Percentiles rank a stretch among this genome's conserved stretches.
phyloP scores from a whole-genome alignment of 1,140 invertebrate species.

The honey bee (Apis mellifera) region DNA sequence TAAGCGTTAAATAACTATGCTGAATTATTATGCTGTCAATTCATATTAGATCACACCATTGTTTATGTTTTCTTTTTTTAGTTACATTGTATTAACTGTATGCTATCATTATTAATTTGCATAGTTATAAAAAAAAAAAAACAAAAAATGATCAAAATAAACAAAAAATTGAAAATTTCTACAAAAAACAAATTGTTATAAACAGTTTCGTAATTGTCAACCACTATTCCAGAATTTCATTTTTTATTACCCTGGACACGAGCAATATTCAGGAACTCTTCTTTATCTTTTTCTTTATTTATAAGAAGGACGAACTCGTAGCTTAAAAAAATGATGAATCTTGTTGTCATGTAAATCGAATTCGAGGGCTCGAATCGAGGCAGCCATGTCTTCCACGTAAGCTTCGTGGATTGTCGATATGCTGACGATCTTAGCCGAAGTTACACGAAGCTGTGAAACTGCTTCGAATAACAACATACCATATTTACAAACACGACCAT shows the following conservation, averaged over 20 bases:
- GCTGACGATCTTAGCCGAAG: slow-evolving; percentile 69
- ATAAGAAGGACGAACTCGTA: slow-evolving; percentile 5
- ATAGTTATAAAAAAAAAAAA: neutral
- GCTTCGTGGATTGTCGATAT: slow-evolving; percentile 61
- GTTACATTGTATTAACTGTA: neutral
- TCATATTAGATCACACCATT: neutral
- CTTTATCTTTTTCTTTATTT: neutral
- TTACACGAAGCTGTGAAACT: slow-evolving; percentile 61
- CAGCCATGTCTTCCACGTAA: slow-evolving; percentile 69
- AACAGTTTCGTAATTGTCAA: neutral
- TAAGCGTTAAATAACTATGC: neutral
- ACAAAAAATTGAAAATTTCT: neutral
- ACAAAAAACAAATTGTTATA: neutral
- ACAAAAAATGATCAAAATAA: neutral
- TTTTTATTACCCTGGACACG: slow-evolving; percentile 21
- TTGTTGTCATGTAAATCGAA: slow-evolving; percentile 36
- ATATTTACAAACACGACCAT: slow-evolving; percentile 79
- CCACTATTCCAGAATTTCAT: neutral
- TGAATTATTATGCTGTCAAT: neutral
- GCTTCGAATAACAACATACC: slow-evolving; percentile 65
- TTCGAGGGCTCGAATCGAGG: slow-evolving; percentile 11
- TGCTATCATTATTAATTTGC: neutral
- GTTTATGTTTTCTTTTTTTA: neutral
- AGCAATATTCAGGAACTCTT: slow-evolving; percentile 39
- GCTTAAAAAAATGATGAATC: slow-evolving; percentile 14